Conservation (phyloP, 2,888 invertebrate species). For the Leptopilina syphax region DNA sequence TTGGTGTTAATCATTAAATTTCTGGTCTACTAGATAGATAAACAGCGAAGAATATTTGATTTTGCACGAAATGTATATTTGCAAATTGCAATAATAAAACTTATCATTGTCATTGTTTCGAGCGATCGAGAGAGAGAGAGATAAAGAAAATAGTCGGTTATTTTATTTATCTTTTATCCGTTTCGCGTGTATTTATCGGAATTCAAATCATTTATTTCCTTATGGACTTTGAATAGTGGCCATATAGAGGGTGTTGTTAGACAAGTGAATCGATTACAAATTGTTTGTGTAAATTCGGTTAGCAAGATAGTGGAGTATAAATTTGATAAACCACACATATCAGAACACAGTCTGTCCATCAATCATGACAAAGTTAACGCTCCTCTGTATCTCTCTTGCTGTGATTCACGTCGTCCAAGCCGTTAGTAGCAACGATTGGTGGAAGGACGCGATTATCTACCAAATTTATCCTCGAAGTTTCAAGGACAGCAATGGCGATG, state of each 20-base stretch:
- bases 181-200: neutral
- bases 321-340: neutral
- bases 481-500: slow-evolving; percentile 84
- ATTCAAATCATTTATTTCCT: neutral
- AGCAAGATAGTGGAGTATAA: neutral
- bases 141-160: neutral
- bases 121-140: too few relatives aligned
- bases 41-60: too few relatives aligned
- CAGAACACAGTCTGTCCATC: neutral
- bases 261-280: neutral
- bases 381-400: neutral
- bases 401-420: slow-evolving; percentile 9
- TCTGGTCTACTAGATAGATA: too few relatives aligned
- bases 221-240: neutral
- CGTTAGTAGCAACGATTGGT: slow-evolving; percentile 82
- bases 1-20: too few relatives aligned
- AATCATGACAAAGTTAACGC: slow-evolving; percentile 20
- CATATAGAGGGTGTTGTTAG: neutral
- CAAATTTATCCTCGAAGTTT: slow-evolving; percentile 93
- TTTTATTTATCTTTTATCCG: neutral
- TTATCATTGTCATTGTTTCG: neutral
- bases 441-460: slow-evolving; percentile 88
- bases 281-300: slow-evolving; percentile 4
- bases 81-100: too few relatives aligned
- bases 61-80: too few relatives aligned